Evolutionary conservation across 1,140 invertebrate genomes (phyloP).

Genomic region (Pantala flavescens): DNA sequence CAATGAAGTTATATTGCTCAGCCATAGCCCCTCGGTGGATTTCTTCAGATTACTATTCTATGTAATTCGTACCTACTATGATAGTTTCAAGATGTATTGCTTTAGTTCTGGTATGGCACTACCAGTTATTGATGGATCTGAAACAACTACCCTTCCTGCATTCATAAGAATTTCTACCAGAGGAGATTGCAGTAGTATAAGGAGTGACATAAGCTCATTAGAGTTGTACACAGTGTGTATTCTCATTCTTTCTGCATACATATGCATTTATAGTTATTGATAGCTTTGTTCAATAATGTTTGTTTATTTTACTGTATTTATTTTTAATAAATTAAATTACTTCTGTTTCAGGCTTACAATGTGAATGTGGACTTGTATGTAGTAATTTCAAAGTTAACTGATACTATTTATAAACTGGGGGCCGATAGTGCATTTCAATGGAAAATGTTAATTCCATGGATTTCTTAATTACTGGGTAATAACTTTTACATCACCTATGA

Average conservation of each 20-base stretch:
- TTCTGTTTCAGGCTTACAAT: slow-evolving; percentile 18
- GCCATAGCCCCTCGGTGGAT: slow-evolving; percentile 28
- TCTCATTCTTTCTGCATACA: neutral
- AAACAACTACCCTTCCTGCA: slow-evolving; percentile 21
- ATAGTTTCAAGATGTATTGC: slow-evolving; percentile 33
- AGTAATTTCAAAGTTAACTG: slow-evolving; percentile 14
- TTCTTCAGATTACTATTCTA: slow-evolving; percentile 33
- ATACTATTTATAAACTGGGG: neutral
- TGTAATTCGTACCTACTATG: slow-evolving; percentile 34
- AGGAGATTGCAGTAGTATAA: slow-evolving; percentile 27
- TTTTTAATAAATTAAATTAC: neutral
- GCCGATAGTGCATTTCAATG: no score
- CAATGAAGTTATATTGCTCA: slow-evolving; percentile 37
- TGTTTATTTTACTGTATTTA: neutral
- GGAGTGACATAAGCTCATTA: slow-evolving; percentile 30
- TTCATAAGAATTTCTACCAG: slow-evolving; percentile 28
- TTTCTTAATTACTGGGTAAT: no score
- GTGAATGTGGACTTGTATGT: slow-evolving; percentile 20
- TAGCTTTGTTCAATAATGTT: neutral
- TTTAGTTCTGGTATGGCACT: slow-evolving; percentile 34
- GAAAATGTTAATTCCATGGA: no score
- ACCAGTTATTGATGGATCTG: slow-evolving; percentile 26
- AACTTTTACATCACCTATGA: no score
- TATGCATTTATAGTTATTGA: neutral
- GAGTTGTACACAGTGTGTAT: slow-evolving; percentile 28